Conservation (phyloP, 2,888 invertebrate species). For the Acrobasis consociella region DNA sequence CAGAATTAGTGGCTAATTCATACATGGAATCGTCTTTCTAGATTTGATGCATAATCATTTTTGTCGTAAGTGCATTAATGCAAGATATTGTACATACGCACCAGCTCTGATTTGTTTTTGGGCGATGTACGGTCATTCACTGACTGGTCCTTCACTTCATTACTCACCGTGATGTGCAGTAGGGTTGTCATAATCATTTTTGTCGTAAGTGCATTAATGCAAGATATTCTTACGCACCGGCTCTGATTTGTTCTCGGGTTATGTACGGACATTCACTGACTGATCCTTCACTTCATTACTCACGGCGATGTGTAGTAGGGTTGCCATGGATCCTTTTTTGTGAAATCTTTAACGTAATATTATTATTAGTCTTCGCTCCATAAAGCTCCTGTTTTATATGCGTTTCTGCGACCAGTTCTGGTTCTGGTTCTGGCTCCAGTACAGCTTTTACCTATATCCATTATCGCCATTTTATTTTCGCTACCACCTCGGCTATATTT, state of each 20-base stretch:
- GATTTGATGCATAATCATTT: no score
- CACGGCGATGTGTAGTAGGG: constrained; percentile 30
- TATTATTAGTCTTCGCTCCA: no score
- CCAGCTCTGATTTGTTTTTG: not conserved
- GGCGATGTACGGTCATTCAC: constrained; percentile 15
- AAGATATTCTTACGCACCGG: constrained; percentile 9
- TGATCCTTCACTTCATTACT: constrained; percentile 33
- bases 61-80: not conserved
- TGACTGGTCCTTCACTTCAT: constrained; percentile 30
- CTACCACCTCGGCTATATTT: no score
- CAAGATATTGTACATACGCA: constrained; percentile 8
- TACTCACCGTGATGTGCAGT: constrained; percentile 29
- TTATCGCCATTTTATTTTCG: no score
- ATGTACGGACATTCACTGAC: constrained; percentile 16
- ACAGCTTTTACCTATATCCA: no score
- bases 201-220: not conserved
- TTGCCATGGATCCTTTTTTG: constrained; percentile 16
- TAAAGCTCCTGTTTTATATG: no score
- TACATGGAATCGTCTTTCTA: no score
- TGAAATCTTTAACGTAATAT: not conserved
- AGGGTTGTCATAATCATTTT: constrained; percentile 27
- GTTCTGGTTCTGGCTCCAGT: no score
- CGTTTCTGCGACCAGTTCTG: no score
- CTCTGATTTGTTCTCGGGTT: constrained; percentile 4
- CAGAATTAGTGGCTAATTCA: no score